Conservation (phyloP, 2,797 vertebrate species). For the Mormyrops attenuatus region DNA sequence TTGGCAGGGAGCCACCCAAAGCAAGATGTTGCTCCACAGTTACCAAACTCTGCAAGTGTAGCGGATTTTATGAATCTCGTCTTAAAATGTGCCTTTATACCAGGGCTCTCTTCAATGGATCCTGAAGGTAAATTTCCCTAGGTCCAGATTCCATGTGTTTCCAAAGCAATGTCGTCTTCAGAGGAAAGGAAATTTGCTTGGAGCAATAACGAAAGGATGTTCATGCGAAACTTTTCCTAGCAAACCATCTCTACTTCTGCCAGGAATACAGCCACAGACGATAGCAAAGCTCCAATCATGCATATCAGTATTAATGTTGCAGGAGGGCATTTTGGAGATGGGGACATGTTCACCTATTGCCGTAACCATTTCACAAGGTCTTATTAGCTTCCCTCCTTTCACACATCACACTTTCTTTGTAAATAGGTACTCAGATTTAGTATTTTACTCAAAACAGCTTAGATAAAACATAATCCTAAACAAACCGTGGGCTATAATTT, state of each 20-base stretch:
- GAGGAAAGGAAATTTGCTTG: background rate
- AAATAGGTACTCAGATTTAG: background rate
- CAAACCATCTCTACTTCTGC: background rate
- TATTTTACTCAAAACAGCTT: background rate
- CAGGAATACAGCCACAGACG: background rate
- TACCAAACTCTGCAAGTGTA: conserved; percentile 1
- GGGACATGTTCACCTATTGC: background rate
- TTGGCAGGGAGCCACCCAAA: conserved; percentile 24
- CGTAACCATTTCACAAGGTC: background rate
- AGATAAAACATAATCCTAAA: background rate
- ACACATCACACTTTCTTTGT: background rate
- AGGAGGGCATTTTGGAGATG: background rate
- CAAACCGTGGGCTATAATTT: background rate
- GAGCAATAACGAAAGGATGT: background rate
- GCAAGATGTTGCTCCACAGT: conserved; percentile 25
- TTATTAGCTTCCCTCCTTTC: background rate
- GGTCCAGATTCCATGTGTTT: background rate
- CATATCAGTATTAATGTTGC: background rate
- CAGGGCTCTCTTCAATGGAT: background rate
- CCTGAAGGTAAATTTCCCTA: background rate
- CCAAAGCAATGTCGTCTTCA: background rate
- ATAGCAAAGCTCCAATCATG: background rate
- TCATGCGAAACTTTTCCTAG: background rate
- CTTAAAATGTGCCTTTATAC: background rate
- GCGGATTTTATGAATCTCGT: background rate